phyloP scores from a whole-genome alignment of 2,888 invertebrate species.

The Deilephila porcellus region DNA sequence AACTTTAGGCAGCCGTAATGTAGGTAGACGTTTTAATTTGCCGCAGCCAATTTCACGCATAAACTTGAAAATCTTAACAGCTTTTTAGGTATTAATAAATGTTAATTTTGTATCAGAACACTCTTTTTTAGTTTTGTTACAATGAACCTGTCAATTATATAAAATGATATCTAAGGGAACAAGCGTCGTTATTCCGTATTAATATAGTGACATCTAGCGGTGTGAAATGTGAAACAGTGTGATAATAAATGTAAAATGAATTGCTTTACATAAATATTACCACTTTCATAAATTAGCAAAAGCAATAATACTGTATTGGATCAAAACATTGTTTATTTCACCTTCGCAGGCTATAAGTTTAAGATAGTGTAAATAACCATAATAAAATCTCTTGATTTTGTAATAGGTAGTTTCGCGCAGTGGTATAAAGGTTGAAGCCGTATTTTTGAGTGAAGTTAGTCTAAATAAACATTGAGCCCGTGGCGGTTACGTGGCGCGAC shows the following conservation, averaged over 20 bases:
- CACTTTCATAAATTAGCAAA: neutral
- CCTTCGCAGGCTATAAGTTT: constrained; percentile 2
- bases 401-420: constrained; percentile 8
- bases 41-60: neutral
- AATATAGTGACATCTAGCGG: no score
- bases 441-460: constrained; percentile 39
- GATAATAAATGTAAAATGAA: neutral
- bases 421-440: constrained; percentile 33
- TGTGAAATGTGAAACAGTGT: no score
- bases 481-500: constrained; percentile 60
- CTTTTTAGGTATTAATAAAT: neutral
- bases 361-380: neutral
- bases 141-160: no score
- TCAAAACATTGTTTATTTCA: constrained; percentile 8
- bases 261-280: neutral
- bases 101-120: no score
- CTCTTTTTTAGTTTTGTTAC: no score
- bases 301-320: neutral
- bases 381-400: constrained; percentile 26
- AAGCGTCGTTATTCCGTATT: no score
- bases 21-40: neutral
- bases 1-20: constrained; percentile 4
- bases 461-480: constrained; percentile 48
- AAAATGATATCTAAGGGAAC: no score
- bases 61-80: neutral